Evolutionary conservation across 2,113 vertebrate species (phyloP).

Genomic region (Mugil cephalus): DNA sequence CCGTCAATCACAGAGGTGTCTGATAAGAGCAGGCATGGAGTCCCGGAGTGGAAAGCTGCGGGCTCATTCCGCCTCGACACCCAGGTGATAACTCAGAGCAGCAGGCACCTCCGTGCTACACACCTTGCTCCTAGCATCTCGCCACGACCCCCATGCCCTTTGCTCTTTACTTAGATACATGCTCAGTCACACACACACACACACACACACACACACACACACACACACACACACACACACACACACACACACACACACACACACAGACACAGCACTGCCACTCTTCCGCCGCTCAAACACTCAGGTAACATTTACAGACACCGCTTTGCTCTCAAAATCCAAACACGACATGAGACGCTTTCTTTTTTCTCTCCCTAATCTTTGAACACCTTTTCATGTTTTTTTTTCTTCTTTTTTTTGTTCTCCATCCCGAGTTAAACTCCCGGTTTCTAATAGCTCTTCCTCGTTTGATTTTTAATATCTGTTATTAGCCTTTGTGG

Average conservation of each 20-base stretch:
- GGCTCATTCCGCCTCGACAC: slow-evolving; percentile 82
- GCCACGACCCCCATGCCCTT: slow-evolving; percentile 64
- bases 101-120: slow-evolving; percentile 73
- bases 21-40: slow-evolving; percentile 83
- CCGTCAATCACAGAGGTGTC: slow-evolving; percentile 83
- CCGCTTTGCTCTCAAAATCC: slow-evolving; percentile 41
- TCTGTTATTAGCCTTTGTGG: slow-evolving; percentile 76
- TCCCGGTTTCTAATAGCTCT: slow-evolving; percentile 55
- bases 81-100: slow-evolving; percentile 82
- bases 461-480: slow-evolving; percentile 62
- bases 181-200: slow-evolving; percentile 48
- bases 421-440: slow-evolving; percentile 49
- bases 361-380: slow-evolving; percentile 53
- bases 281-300: slow-evolving; percentile 27
- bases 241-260: slow-evolving; percentile 38
- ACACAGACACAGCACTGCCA: slow-evolving; percentile 21
- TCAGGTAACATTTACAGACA: slow-evolving; percentile 47
- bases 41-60: slow-evolving; percentile 78
- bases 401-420: no score
- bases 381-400: slow-evolving; percentile 60
- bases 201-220: slow-evolving; percentile 14
- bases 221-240: slow-evolving; percentile 31
- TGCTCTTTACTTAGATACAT: slow-evolving; percentile 66
- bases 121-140: slow-evolving; percentile 69
- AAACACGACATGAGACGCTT: slow-evolving; percentile 17